phyloP scores from a whole-genome alignment of 2,113 vertebrate species.

The Scophthalmus maximus region DNA sequence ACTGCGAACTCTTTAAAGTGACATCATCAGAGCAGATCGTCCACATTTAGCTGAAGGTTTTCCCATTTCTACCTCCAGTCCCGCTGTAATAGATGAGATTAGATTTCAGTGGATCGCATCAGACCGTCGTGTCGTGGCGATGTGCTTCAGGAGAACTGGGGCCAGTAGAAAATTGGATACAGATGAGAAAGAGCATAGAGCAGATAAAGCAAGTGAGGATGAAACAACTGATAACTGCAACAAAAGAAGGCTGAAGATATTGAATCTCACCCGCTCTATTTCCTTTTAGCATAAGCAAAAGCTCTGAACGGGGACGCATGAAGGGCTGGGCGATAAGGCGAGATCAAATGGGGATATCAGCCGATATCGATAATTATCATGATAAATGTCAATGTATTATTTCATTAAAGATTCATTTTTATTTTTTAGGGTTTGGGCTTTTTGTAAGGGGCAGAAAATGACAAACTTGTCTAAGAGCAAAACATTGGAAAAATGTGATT shows the following conservation, averaged over 20 bases:
- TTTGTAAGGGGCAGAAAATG: no score
- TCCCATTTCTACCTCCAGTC: constrained; percentile 19
- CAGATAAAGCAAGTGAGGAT: constrained; percentile 18
- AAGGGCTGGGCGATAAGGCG: no score
- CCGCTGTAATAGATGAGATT: constrained; percentile 29
- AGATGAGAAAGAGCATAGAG: neutral
- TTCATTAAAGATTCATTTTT: no score
- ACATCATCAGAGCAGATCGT: neutral
- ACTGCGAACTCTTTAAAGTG: neutral
- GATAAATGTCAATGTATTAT: no score
- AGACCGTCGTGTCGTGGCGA: constrained; percentile 6
- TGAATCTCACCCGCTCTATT: neutral
- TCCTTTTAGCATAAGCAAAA: no score
- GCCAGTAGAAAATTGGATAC: constrained; percentile 15
- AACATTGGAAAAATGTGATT: no score
- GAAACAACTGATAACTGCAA: constrained; percentile 10
- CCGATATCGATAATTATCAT: no score
- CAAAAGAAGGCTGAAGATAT: neutral
- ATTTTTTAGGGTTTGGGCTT: no score
- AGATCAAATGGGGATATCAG: no score
- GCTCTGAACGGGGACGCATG: no score
- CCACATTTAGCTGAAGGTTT: constrained; percentile 3
- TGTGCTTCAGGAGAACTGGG: constrained; percentile 11
- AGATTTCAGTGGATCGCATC: constrained; percentile 27
- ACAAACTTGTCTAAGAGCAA: no score